Percentiles rank a stretch among this genome's conserved stretches.
phyloP scores from a whole-genome alignment of 2,888 invertebrate genomes.

The Sympetrum striolatum region DNA sequence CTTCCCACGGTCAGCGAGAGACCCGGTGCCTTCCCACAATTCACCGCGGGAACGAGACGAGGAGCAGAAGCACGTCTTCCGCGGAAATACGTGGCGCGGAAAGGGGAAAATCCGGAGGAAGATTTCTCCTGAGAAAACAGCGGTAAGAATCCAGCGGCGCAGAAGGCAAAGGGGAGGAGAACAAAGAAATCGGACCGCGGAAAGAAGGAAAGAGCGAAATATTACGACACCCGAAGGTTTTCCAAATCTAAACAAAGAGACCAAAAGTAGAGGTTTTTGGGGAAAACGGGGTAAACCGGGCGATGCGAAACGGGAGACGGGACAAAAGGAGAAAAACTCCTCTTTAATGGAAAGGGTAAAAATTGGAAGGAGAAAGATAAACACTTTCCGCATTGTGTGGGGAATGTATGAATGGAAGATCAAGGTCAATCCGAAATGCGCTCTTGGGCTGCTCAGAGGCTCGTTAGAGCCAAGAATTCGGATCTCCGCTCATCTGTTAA shows the following conservation, averaged over 20 bases:
- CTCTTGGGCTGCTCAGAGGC: no score
- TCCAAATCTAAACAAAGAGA: neutral
- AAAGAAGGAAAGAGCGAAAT: neutral
- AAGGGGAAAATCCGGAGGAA: no score
- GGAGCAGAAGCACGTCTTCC: neutral
- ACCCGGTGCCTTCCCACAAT: neutral
- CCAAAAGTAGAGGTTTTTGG: neutral
- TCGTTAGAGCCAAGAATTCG: no score
- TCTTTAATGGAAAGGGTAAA: neutral
- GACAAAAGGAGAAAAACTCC: neutral
- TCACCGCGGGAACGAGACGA: neutral
- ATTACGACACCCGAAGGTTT: neutral
- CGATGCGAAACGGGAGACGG: neutral
- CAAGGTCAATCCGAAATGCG: neutral
- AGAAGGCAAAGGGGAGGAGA: neutral
- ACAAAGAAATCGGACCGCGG: neutral
- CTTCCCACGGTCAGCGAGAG: constrained; percentile 26
- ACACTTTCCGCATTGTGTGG: neutral
- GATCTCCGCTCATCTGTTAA: no score
- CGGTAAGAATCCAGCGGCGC: neutral
- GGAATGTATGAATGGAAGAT: neutral
- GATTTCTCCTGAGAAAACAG: neutral
- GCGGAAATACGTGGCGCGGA: neutral
- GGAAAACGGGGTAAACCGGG: neutral
- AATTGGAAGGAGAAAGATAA: neutral